Conservation (phyloP, 92 coral and sea anemone genomes). For the Blastomussa wellsi region DNA sequence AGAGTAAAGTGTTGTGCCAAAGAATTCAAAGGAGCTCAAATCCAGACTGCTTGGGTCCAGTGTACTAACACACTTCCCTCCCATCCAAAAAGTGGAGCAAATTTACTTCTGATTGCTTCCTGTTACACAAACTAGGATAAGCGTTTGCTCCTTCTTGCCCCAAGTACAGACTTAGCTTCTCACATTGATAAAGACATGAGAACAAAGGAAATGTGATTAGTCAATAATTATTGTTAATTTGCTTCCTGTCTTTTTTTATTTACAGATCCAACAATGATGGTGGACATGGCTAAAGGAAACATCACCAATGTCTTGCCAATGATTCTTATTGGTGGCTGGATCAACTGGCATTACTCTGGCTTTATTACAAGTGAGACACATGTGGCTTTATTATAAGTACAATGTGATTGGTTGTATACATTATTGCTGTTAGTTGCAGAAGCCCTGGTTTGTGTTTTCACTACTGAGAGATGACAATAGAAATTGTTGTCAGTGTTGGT, state of each 20-base stretch:
- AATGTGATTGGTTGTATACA: neutral
- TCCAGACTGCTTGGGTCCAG: too few species aligned
- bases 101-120: neutral
- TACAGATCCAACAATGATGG: slow-evolving; percentile 99
- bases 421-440: neutral
- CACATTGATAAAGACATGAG: neutral
- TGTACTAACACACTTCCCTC: too few species aligned
- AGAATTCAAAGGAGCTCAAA: too few species aligned
- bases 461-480: neutral
- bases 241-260: neutral
- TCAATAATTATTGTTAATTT: neutral
- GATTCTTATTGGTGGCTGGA: slow-evolving; percentile 99
- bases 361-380: slow-evolving; percentile 66
- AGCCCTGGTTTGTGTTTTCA: neutral
- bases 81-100: too few species aligned
- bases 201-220: neutral
- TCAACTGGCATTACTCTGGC: slow-evolving; percentile 99
- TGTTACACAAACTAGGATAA: neutral
- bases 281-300: slow-evolving; percentile 99
- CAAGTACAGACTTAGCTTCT: neutral
- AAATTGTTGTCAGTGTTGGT: neutral
- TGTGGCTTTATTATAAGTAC: slow-evolving; percentile 89
- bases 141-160: neutral
- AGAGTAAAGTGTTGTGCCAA: too few species aligned
- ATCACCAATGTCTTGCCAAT: slow-evolving; percentile 96